A percentile compares a stretch with the other conserved stretches of the same genome.
These are phyloP conservation scores for Eristalis arbustorum DNA, from an alignment of 2,888 invertebrate species.

Conservation along the genomic window DNA sequence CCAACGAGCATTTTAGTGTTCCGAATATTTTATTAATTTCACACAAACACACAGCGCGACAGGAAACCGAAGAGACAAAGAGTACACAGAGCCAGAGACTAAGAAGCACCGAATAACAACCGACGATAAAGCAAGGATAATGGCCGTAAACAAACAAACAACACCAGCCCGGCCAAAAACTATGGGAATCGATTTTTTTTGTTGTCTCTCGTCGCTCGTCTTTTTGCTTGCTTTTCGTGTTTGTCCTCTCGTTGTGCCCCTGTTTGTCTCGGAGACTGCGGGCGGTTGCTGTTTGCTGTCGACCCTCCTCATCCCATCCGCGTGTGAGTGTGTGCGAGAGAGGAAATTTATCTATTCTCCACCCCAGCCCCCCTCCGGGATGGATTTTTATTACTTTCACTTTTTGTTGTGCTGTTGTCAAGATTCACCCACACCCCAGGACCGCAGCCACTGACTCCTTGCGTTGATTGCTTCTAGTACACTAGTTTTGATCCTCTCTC, in stretches of 20 bases:
- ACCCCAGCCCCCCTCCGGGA: not conserved
- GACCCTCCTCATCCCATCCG: not conserved
- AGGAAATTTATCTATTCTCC: conserved; percentile 55
- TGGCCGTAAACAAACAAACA: conserved; percentile 69
- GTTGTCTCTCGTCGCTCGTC: no score
- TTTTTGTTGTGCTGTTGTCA: conserved; percentile 51
- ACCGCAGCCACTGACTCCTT: not conserved
- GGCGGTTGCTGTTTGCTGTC: not conserved
- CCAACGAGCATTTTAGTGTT: conserved; percentile 38
- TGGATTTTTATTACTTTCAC: conserved; percentile 68
- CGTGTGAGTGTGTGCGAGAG: not conserved
- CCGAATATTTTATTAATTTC: conserved; percentile 66
- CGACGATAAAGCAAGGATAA: conserved; percentile 67
- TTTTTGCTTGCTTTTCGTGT: not conserved
- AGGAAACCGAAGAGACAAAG: conserved; percentile 23
- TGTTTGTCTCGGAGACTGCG: not conserved
- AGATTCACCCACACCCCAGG: conserved; percentile 36
- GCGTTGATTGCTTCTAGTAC: conserved; percentile 36
- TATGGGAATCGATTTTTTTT: conserved; percentile 62
- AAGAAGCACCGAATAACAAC: conserved; percentile 18
- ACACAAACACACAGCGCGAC: not conserved
- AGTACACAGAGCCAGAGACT: not conserved
- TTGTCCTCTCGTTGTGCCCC: conserved; percentile 20
- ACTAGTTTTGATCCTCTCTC: conserved; percentile 53
- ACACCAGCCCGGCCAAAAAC: conserved; percentile 52